Evolutionary conservation across 2,888 invertebrate species (phyloP), one percentile per base, ranked within the genome.

Genomic region (Adineta ricciae): DNA sequence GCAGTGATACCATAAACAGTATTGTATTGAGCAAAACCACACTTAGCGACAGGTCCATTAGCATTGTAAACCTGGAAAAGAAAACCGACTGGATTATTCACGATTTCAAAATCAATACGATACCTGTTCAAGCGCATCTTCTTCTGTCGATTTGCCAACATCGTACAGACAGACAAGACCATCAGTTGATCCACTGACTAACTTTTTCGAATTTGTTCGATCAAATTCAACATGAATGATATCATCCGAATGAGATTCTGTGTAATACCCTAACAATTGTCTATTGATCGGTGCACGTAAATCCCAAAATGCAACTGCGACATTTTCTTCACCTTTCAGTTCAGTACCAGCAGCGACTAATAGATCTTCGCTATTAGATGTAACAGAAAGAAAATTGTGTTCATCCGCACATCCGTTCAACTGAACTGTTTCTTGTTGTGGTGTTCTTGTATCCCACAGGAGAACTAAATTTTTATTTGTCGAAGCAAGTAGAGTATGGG

Each of bases 161-260:
- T 85, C 85, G n/a, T 85, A 85, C 14, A 85, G 41, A 72, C 85
- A 85, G 14, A 85, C 85, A 49, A 85, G 78, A 73, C 85, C 85
- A 56, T 85, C 85, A n/a, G 83, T 54, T 27, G 85, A 85, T 0
- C 85, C 85, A 84, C 83, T 73, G 27, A 72, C 32, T 56, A 85
- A 83, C 32, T 78, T 82, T 0, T 21, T 32, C 9, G 38, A 41
- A 24, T 8, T 54, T 27, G n/a, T 38, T 46, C 73, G 85, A 73
- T 52, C 14, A 52, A 85, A 85, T 56, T 85, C 52, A 46, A 85
- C 54, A 38, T 85, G 85, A 21, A 36, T 82, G 32, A 85, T 52
- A 84, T 85, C 85, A 82, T 73, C 56, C 1, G 83, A 83, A 56
- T 85, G 85, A 16, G 83, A 85, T 84, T 85, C 85, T 24, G 85